A percentile compares a stretch with the other conserved stretches of the same genome.
phyloP scores from a whole-genome alignment of 2,797 vertebrate genomes.

The Arctocebus calabarensis region DNA sequence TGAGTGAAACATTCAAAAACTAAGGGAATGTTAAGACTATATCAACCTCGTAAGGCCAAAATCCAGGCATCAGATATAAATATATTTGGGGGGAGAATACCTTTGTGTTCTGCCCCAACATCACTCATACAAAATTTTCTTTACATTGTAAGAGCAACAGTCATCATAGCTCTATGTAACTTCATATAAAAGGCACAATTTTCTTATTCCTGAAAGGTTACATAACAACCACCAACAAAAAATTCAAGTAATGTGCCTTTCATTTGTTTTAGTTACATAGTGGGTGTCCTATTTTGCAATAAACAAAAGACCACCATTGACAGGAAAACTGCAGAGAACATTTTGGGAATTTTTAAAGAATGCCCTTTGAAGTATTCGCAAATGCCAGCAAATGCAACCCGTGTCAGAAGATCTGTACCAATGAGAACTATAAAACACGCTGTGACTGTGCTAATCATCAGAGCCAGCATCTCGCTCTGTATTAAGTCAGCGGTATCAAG shows the following conservation, averaged over 20 bases:
- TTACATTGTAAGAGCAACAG: slow-evolving; percentile 14
- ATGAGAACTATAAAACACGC: not conserved
- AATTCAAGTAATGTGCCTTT: slow-evolving; percentile 28
- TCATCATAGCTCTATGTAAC: slow-evolving; percentile 7
- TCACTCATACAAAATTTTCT: slow-evolving; percentile 1
- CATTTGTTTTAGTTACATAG: slow-evolving; percentile 47
- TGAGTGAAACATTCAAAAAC: not conserved
- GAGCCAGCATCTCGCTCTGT: not conserved
- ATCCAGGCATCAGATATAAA: not conserved
- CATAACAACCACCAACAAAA: not conserved
- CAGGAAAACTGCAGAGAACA: slow-evolving; percentile 5
- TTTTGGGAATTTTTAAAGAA: slow-evolving; percentile 44
- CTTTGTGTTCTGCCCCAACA: not conserved
- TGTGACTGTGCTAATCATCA: rapidly evolving
- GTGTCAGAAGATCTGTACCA: not conserved
- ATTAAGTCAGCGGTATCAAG: not conserved
- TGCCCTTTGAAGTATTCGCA: not conserved
- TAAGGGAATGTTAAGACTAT: not conserved
- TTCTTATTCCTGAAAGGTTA: slow-evolving; percentile 6
- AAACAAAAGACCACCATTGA: slow-evolving; percentile 46
- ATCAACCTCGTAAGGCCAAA: not conserved
- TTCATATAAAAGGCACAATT: not conserved
- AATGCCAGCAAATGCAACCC: slow-evolving; percentile 10
- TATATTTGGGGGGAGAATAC: not conserved
- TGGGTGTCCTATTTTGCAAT: slow-evolving; percentile 43